Evolutionary conservation across 2,888 invertebrate species (phyloP).

Genomic region (Criorhina ranunculi): DNA sequence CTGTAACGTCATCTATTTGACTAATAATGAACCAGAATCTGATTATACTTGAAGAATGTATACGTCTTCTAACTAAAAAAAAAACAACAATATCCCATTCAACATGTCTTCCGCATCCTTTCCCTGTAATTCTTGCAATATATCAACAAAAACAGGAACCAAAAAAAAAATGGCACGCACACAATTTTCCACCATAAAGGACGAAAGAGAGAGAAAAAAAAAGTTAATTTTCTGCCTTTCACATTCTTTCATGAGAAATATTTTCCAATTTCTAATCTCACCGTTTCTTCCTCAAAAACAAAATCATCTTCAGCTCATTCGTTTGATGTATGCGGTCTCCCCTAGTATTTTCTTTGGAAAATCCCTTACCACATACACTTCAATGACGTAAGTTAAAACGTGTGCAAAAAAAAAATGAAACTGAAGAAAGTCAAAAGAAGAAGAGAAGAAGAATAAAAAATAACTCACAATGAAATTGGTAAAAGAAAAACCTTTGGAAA

Average conservation of each 20-base stretch:
- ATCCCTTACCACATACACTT: not conserved
- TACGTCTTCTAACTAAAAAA: too few relatives aligned
- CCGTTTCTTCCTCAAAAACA: not conserved
- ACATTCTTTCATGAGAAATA: slow-evolving; percentile 37
- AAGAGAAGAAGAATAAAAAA: slow-evolving; percentile 1
- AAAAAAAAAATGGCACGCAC: not conserved
- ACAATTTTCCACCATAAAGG: not conserved
- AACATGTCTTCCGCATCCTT: not conserved
- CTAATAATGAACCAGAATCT: too few relatives aligned
- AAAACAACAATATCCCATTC: too few relatives aligned
- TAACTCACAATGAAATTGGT: slow-evolving; percentile 21
- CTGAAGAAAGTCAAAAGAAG: too few relatives aligned
- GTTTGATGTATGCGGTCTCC: slow-evolving; percentile 48
- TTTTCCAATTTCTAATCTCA: slow-evolving; percentile 42
- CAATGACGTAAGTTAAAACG: not conserved
- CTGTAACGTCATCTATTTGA: too few relatives aligned
- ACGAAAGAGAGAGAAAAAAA: not conserved
- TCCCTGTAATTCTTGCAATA: not conserved
- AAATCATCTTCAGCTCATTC: slow-evolving; percentile 23
- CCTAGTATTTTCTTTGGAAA: slow-evolving; percentile 17
- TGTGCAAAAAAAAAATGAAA: not conserved
- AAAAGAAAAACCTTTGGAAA: slow-evolving; percentile 58
- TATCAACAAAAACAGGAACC: too few relatives aligned
- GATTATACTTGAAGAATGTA: too few relatives aligned
- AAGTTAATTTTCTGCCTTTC: slow-evolving; percentile 45